These are phyloP conservation scores for Tympanuchus pallidicinctus DNA, from an alignment of 2,113 vertebrate species.

Conservation along the genomic window DNA sequence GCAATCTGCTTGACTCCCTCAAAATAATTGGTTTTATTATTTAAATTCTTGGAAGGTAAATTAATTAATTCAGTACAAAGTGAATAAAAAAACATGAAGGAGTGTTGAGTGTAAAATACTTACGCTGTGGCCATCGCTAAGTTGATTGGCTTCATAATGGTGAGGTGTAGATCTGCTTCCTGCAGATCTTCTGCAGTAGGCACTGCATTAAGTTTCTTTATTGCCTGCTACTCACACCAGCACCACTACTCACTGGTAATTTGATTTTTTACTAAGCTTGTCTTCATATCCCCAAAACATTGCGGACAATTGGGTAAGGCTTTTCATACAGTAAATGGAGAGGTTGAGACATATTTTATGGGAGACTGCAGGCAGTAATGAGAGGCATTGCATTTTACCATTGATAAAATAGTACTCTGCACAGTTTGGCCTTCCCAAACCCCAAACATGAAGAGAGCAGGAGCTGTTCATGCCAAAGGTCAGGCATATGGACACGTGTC, in stretches of 20 bases:
- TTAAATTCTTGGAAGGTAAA: neutral
- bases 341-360: neutral
- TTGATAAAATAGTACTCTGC: too few relatives aligned
- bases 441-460: neutral
- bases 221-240: neutral
- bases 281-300: neutral
- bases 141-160: neutral
- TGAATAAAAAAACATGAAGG: neutral
- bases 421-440: neutral
- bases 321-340: neutral
- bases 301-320: neutral
- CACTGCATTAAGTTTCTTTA: neutral
- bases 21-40: neutral
- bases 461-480: neutral
- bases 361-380: neutral
- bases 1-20: neutral
- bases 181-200: neutral
- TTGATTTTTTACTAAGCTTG: neutral
- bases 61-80: neutral
- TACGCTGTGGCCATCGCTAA: neutral
- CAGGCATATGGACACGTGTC: neutral
- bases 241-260: neutral
- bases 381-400: rapidly evolving
- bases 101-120: neutral
- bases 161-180: neutral